Conservation (phyloP, 1,140 invertebrate genomes). For the Lordiphosa collinella region DNA sequence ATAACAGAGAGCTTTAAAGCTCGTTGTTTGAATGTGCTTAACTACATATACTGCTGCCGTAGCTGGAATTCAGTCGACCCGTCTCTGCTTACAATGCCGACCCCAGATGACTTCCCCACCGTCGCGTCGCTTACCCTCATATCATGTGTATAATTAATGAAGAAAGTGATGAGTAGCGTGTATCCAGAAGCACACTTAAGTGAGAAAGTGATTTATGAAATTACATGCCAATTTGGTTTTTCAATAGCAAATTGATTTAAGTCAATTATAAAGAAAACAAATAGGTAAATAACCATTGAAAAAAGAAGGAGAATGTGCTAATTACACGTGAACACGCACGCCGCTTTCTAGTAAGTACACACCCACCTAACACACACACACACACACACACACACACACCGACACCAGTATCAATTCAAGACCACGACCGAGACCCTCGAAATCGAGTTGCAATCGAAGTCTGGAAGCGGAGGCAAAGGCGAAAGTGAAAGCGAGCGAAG, state of each 20-base stretch:
- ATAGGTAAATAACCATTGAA: conserved; percentile 35
- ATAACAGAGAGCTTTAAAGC: too few relatives aligned
- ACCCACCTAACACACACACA: conserved; percentile 9
- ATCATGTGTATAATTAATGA: too few relatives aligned
- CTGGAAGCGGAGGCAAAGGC: too few relatives aligned
- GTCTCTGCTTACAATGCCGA: too few relatives aligned
- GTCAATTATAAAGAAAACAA: conserved; percentile 11
- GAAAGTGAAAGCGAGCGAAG: too few relatives aligned
- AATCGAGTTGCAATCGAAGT: too few relatives aligned
- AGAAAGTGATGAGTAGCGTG: too few relatives aligned
- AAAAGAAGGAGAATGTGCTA: conserved; percentile 35
- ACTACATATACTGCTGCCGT: too few relatives aligned
- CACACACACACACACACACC: conserved; percentile 14
- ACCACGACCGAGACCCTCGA: neutral
- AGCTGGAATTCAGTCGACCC: too few relatives aligned
- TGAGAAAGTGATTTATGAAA: conserved; percentile 13
- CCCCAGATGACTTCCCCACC: too few relatives aligned
- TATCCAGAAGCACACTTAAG: neutral
- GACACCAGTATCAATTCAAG: conserved; percentile 4
- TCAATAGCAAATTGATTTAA: conserved; percentile 13
- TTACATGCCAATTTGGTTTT: conserved; percentile 10
- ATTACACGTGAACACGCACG: conserved; percentile 47
- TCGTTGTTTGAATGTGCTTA: too few relatives aligned
- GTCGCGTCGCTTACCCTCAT: too few relatives aligned
- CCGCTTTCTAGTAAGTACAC: conserved; percentile 51